Conservation (phyloP, 2,113 vertebrate species). For the Peucedramus taeniatus region DNA sequence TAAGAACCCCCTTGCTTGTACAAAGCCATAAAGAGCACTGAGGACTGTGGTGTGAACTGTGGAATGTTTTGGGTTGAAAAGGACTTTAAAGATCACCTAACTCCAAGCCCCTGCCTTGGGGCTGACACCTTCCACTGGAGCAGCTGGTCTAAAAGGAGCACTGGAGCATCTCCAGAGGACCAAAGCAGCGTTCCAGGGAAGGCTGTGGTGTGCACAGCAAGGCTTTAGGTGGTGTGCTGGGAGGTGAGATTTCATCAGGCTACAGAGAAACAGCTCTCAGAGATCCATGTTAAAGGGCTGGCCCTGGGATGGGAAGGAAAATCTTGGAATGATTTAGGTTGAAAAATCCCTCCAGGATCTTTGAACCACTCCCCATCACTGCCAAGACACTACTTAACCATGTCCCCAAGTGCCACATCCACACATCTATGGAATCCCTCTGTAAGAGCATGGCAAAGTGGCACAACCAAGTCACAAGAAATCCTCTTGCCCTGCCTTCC, state of each 20-base stretch:
- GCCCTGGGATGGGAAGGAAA: not conserved
- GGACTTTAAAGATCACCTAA: not conserved
- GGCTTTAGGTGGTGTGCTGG: not conserved
- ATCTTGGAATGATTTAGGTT: not conserved
- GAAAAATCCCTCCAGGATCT: not conserved
- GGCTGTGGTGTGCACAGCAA: not conserved
- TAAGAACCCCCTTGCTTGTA: not conserved
- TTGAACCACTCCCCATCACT: not conserved
- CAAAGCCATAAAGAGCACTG: not conserved
- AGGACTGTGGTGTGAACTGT: not conserved
- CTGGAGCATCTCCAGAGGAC: not conserved
- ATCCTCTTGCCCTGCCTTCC: not conserved
- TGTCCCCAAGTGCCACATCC: not conserved
- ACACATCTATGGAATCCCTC: not conserved
- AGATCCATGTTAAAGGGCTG: not conserved
- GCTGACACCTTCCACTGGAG: not conserved
- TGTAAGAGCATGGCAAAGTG: fast-evolving
- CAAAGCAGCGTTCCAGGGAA: not conserved
- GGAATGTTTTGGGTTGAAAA: not conserved
- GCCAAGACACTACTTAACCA: not conserved
- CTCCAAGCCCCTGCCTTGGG: not conserved
- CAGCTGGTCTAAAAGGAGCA: not conserved
- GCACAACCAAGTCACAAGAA: not conserved
- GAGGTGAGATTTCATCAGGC: not conserved
- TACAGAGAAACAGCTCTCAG: not conserved